phyloP scores from a whole-genome alignment of 2,797 vertebrate species.

The Enteromius trimaculatus region DNA sequence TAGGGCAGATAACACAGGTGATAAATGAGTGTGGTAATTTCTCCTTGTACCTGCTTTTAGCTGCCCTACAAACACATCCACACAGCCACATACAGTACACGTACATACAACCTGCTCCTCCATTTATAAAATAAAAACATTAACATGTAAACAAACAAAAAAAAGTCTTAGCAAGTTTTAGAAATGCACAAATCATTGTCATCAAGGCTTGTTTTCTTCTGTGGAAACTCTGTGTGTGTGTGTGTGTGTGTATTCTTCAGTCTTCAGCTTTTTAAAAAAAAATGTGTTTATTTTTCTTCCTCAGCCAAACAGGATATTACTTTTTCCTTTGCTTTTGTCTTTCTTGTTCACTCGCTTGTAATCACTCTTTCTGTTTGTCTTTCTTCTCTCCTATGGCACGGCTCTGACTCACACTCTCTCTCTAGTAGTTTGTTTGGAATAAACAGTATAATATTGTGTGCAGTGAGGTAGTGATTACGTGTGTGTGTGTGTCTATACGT shows the following conservation, averaged over 20 bases:
- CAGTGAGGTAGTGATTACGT: constrained; percentile 45
- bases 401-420: constrained; percentile 28
- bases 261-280: constrained; percentile 1
- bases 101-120: background rate
- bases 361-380: constrained; percentile 50
- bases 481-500: constrained; percentile 41
- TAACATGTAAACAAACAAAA: background rate
- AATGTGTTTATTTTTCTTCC: constrained; percentile 23
- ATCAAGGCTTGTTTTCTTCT: constrained; percentile 24
- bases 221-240: background rate
- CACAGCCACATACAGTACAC: background rate
- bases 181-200: constrained; percentile 31
- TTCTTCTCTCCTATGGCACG: constrained; percentile 39
- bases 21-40: constrained; percentile 59
- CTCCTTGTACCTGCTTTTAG: constrained; percentile 51
- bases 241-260: background rate
- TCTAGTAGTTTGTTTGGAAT: constrained; percentile 51
- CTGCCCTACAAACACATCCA: constrained; percentile 38
- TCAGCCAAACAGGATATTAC: constrained; percentile 50
- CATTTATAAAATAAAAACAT: constrained; percentile 32
- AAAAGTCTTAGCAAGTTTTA: background rate
- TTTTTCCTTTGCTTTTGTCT: constrained; percentile 45
- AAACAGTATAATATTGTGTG: constrained; percentile 45
- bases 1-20: constrained; percentile 47
- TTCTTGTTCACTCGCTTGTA: constrained; percentile 36